Conservation (phyloP, 2,113 vertebrate genomes). For the Mystacornis crossleyi region DNA sequence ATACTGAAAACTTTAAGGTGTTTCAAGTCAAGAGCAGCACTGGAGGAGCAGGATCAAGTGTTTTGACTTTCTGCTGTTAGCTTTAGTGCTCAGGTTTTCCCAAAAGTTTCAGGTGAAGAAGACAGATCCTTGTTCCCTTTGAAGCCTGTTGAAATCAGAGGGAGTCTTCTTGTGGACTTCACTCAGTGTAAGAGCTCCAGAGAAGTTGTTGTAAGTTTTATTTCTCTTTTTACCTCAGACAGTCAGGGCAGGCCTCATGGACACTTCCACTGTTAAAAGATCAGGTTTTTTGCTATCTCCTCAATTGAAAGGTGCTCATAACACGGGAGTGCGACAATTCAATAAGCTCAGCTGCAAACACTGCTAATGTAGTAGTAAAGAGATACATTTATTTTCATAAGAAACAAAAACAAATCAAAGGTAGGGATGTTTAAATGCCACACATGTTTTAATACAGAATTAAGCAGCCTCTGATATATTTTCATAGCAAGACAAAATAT, state of each 20-base stretch:
- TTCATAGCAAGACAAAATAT: not conserved
- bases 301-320: not conserved
- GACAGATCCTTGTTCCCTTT: not conserved
- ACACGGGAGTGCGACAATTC: not conserved
- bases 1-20: not conserved
- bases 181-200: not conserved
- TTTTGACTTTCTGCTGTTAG: not conserved
- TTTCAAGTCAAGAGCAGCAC: not conserved
- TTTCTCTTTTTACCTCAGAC: not conserved
- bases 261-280: not conserved
- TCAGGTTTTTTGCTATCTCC: not conserved
- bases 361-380: not conserved
- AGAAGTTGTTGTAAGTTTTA: not conserved
- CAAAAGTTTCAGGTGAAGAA: not conserved
- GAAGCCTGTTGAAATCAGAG: not conserved
- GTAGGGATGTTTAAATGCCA: not conserved
- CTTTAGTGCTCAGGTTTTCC: not conserved
- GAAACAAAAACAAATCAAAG: not conserved
- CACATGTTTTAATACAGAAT: not conserved
- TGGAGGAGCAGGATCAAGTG: not conserved
- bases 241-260: not conserved
- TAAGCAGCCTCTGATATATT: not conserved
- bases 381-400: not conserved
- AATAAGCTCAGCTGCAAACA: not conserved
- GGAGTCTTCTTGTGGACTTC: not conserved